These are phyloP conservation scores for Cetonia aurata DNA, from an alignment of 2,888 invertebrate species.

Conservation along the genomic window DNA sequence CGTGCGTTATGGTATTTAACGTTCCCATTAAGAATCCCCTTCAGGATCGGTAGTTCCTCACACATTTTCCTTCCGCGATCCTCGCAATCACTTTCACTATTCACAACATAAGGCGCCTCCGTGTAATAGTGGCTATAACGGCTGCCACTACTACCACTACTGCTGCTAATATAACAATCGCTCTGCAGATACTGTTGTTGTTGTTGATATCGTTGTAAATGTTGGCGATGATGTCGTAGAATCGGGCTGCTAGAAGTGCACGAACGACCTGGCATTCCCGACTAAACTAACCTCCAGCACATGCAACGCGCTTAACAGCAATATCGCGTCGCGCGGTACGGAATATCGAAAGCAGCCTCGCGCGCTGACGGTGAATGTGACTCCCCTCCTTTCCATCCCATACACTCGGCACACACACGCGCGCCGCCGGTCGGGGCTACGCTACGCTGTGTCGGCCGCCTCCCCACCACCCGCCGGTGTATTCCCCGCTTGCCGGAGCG, in stretches of 20 bases:
- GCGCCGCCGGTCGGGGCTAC: constrained; percentile 55
- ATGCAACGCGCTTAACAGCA: constrained; percentile 58
- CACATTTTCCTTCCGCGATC: constrained; percentile 73
- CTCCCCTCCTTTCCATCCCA: constrained; percentile 67
- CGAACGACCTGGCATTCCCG: constrained; percentile 65
- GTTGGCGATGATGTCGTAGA: constrained; percentile 42
- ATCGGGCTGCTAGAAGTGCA: constrained; percentile 61
- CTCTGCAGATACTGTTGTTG: constrained; percentile 27
- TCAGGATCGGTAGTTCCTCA: constrained; percentile 91
- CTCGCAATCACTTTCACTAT: constrained; percentile 38
- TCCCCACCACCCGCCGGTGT: constrained; percentile 67
- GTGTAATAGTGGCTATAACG: constrained; percentile 20
- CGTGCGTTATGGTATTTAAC: constrained; percentile 94
- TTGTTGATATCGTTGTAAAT: constrained; percentile 22
- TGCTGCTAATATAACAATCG: constrained; percentile 18
- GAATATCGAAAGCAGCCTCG: constrained; percentile 60
- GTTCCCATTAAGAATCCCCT: constrained; percentile 91
- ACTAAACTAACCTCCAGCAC: constrained; percentile 55
- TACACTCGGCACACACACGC: constrained; percentile 48
- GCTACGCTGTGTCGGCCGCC: constrained; percentile 51
- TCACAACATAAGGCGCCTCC: constrained; percentile 33
- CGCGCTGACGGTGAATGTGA: constrained; percentile 53
- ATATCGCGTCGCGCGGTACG: constrained; percentile 58
- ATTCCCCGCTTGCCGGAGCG: constrained; percentile 56
- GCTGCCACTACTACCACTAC: constrained; percentile 8